A percentile compares a stretch with the other conserved stretches of the same genome.
These are phyloP conservation scores for Panulirus ornatus DNA, from an alignment of 1,140 invertebrate genomes.

Conservation along the genomic window DNA sequence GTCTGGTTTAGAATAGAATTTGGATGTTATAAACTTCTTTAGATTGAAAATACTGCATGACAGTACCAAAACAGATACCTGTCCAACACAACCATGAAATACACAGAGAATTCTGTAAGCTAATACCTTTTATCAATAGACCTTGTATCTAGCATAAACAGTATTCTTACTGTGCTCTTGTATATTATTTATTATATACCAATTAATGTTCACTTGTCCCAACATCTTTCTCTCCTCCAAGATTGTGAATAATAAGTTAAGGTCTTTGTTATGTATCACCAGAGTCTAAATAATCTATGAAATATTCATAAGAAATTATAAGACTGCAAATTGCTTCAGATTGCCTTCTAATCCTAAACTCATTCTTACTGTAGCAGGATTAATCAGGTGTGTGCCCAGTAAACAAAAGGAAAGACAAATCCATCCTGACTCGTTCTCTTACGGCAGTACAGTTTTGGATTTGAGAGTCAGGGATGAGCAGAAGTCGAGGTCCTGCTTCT, in stretches of 20 bases:
- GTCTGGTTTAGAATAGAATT: background rate
- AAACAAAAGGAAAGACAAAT: background rate
- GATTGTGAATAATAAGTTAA: too few species aligned
- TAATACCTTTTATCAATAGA: background rate
- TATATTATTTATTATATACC: background rate
- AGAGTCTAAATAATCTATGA: background rate
- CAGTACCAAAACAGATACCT: background rate
- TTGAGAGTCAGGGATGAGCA: background rate
- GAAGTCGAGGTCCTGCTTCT: background rate
- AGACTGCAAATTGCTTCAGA: background rate
- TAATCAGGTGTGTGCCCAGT: background rate
- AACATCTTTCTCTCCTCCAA: too few species aligned
- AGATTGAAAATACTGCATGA: background rate
- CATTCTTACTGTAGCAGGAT: background rate
- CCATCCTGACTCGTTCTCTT: background rate
- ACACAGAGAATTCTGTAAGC: slow-evolving; percentile 14
- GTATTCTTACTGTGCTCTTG: background rate
- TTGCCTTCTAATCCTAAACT: background rate
- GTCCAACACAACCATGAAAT: slow-evolving; percentile 9
- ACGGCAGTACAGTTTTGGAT: background rate
- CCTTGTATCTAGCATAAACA: background rate
- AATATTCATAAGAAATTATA: background rate
- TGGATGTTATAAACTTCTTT: background rate
- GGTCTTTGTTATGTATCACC: too few species aligned
- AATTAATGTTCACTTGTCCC: too few species aligned